Evolutionary conservation across 2,797 vertebrate genomes (phyloP).

Genomic region (Lacerta bilineata): DNA sequence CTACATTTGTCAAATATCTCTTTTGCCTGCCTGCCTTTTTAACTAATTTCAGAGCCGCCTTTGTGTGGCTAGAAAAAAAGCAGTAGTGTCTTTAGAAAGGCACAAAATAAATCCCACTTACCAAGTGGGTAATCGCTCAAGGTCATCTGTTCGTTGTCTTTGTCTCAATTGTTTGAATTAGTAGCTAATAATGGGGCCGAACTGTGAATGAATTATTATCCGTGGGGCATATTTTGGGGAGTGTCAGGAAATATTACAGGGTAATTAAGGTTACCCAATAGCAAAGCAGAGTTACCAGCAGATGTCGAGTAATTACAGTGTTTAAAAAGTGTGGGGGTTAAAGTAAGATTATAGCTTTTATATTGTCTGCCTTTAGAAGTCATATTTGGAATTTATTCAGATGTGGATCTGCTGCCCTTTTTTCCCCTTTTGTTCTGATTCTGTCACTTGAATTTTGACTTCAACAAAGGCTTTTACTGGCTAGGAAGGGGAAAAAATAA

Average conservation of each 20-base stretch:
- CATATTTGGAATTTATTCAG: conserved; percentile 83
- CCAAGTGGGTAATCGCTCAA: conserved; percentile 80
- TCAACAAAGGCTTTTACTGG: conserved; percentile 78
- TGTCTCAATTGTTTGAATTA: conserved; percentile 84
- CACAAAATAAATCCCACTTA: conserved; percentile 79
- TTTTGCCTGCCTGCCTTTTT: conserved; percentile 56
- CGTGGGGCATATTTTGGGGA: conserved; percentile 82
- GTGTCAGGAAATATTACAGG: conserved; percentile 84
- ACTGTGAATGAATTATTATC: conserved; percentile 86
- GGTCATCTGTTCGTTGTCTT: conserved; percentile 82
- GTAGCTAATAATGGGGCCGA: conserved; percentile 83
- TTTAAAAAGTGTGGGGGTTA: conserved; percentile 81
- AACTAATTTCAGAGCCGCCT: conserved; percentile 66
- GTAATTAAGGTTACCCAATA: conserved; percentile 84
- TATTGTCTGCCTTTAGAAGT: conserved; percentile 84
- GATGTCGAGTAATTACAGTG: conserved; percentile 85
- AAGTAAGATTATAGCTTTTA: conserved; percentile 89
- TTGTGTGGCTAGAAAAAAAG: conserved; percentile 63
- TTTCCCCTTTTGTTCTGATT: conserved; percentile 79
- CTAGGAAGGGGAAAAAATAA: conserved; percentile 76
- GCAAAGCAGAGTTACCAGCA: conserved; percentile 80
- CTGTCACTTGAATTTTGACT: conserved; percentile 80
- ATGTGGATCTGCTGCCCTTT: conserved; percentile 79
- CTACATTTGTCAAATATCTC: conserved; percentile 48
- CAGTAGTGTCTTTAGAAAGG: conserved; percentile 74